Base-by-base conservation (phyloP, 2,797 vertebrate species). In the Discoglossus pictus region DNA sequence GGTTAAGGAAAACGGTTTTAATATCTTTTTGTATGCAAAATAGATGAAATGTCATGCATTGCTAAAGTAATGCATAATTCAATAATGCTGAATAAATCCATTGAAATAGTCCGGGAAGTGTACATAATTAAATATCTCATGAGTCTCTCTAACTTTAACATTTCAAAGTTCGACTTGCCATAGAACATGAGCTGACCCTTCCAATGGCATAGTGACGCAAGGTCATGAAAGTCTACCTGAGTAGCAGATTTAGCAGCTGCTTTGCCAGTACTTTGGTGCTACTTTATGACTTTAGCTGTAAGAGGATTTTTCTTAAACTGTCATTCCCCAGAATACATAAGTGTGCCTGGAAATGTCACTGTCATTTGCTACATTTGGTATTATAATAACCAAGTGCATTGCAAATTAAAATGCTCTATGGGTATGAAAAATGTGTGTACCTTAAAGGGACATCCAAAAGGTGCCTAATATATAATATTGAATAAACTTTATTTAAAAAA, bases 101-200 rank as follows among this genome's bases (percentile, higher is more conserved):
- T 73, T 80, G 67, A 78, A 87, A 76, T 73, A 72, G 75, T 68
- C 36, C 64, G 62, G 47, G 60, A 81, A 77, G 46, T 60, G 34
- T 56, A 52, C 44, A 15, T 80, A 78, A 80, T 83, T 82, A 79
- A 82, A 68, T 76, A 81, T 77, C 74, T 76, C 58, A 61, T 76
- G 31, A 52, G 10, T 81, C 84, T 20, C 46, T 73, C 72, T 47
- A 77, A 58, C 63, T 48, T 74, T 76, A 78, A 81, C 61, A 80
- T 11, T 78, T 38, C 43, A 72, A 73, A 24, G 36, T 77, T 76
- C 13, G n/a, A 40, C 68, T 77, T 78, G 46, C 54, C 68, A 25
- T 73, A 61, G 61, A 66, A 42, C 52, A 59, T 43, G 47, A 44
- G 60, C 64, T 55, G 48, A 25, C 43, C 48, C 58, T 71, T 63